Evolutionary conservation across 2,888 invertebrate species (phyloP), one percentile per base, ranked within the genome.

Genomic region (Timema cristinae): DNA sequence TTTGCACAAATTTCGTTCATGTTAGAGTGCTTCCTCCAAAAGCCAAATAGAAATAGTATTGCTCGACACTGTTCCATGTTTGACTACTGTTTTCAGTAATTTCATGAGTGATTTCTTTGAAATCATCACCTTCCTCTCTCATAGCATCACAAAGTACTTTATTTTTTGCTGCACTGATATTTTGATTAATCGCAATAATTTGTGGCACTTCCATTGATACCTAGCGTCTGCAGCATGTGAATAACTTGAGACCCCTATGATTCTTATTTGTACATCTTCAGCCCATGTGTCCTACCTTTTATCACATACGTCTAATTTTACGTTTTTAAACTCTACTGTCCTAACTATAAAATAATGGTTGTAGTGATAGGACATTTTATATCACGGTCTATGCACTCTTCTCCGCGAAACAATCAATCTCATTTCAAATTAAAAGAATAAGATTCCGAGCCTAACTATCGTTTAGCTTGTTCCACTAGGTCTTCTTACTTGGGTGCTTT

Each of bases 201-300:
- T 56, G 15, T 56, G 56, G 16, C 56, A 56, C 16, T 56, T 56
- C 7, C 16, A 56, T n/a, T 56, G 56, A 16, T 56, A 56, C 16
- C 56, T 56, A 15, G 56, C 56, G 7, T 56, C 56, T 16, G 6
- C 56, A 9, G 56, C 56, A 7, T 56, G 56, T 56, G 16, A 56
- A 56, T 56, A 7, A 56, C 56, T 5, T n/a, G 56, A 6, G n/a
- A 16, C 56, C 16, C 56, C 56, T 56, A 16, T 15, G 16, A 56
- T 56, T 16, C 6, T 56, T 16, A 56, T 5, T 16, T 56, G 56
- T 16, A 56, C 56, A n/a, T 56, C 56, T 5, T 56, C 9, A 15
- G 56, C 56, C 56, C 56, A 56, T 56, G n/a, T 5, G 11, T 56
- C 56, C 16, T 56, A 15, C 56, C 56, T 56, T 56, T 56, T 13